Evolutionary conservation across 2,797 vertebrate species (phyloP), one percentile per base, ranked within the genome.

Genomic region (Malacoctenus gilli): DNA sequence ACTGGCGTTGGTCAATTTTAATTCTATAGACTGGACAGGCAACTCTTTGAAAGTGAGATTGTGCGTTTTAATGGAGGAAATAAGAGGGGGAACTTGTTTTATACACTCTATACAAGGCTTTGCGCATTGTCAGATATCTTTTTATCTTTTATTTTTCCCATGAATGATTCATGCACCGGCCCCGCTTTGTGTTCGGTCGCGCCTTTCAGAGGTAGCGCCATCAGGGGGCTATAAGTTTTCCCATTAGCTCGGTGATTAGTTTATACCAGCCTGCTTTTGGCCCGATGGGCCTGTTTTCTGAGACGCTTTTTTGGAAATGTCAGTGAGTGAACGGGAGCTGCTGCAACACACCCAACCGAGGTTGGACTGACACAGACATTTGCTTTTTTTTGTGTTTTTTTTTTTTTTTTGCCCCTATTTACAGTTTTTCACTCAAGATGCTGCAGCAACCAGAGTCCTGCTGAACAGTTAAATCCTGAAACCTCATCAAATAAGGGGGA

Each of bases 111-210:
- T 94, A 94, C 93, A 94, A 94, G 92, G 85, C 91, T 91, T 85
- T 91, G 89, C 91, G 90, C 92, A 94, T 96, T 95, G 94, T 95
- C 89, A 90, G 85, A 82, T 90, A 92, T 91, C 93, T 94, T 96
- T 94, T 95, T 93, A 93, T 95, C 93, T 93, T 92, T 94, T 93
- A 91, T 85, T 94, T 94, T 95, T 94, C 89, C 93, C 94, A 95
- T 95, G 94, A 95, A 95, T 94, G 94, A 95, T 94, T 95, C 94
- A 95, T 94, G 92, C 91, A 85, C 88, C 77, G 59, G 84, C 88
- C n/a, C n/a, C 89, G 91, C 92, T 94, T 94, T 95, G 93, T 94
- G 87, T 87, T 63, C n/a, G n/a, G 85, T 86, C 71, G 86, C 86
- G 81, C 87, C 88, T 94, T 93, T 94, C 93, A 94, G 87, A 82